Conservation (phyloP, 2,113 vertebrate species). For the Nanorana parkeri region DNA sequence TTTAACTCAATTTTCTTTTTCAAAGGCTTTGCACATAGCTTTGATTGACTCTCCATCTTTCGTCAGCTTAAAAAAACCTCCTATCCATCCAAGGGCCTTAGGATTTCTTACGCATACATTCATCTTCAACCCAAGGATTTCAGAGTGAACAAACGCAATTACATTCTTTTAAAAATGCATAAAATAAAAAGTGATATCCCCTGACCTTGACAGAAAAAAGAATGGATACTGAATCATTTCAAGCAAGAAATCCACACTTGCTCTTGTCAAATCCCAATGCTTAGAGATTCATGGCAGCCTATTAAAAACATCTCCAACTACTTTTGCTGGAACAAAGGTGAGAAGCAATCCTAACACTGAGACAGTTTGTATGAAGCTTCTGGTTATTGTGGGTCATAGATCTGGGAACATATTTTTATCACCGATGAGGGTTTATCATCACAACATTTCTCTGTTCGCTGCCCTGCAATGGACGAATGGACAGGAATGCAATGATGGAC, state of each 20-base stretch:
- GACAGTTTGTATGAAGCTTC: slow-evolving; percentile 28
- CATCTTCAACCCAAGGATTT: slow-evolving; percentile 53
- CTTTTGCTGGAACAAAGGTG: slow-evolving; percentile 40
- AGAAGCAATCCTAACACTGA: slow-evolving; percentile 35
- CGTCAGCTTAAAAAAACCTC: slow-evolving; percentile 18
- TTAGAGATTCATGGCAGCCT: slow-evolving; percentile 46
- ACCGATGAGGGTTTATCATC: slow-evolving; percentile 34
- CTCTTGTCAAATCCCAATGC: slow-evolving; percentile 31
- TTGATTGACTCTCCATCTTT: slow-evolving; percentile 57
- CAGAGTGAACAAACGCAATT: slow-evolving; percentile 51
- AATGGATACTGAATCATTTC: slow-evolving; percentile 29
- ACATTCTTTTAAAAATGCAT: slow-evolving; percentile 54
- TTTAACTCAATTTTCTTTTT: slow-evolving; percentile 56
- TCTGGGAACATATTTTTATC: slow-evolving; percentile 36
- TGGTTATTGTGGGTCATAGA: slow-evolving; percentile 41
- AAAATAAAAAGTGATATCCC: slow-evolving; percentile 52
- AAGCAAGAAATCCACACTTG: slow-evolving; percentile 38
- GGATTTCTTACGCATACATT: slow-evolving; percentile 44
- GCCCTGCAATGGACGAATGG: slow-evolving; percentile 12
- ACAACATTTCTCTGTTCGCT: slow-evolving; percentile 24
- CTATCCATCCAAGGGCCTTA: slow-evolving; percentile 25
- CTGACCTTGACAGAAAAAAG: slow-evolving; percentile 45
- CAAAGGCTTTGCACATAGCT: slow-evolving; percentile 44
- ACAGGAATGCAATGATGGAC: too few relatives aligned
- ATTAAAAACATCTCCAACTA: slow-evolving; percentile 37